Evolutionary conservation across 2,797 vertebrate genomes (phyloP).

Genomic region (Sebastiscus tertius): DNA sequence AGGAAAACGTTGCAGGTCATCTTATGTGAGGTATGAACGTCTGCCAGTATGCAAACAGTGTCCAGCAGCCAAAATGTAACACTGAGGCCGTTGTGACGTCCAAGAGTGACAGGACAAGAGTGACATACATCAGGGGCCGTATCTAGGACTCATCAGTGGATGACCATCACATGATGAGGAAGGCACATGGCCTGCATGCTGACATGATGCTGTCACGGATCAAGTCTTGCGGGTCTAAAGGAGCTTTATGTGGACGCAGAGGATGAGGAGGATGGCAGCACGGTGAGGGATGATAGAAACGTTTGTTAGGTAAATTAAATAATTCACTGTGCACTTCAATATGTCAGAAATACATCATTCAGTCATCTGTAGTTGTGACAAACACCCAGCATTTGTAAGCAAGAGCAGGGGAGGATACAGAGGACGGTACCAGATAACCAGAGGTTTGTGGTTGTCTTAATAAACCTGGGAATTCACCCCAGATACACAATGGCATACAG

Average conservation of each 20-base stretch:
- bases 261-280: background rate
- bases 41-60: background rate
- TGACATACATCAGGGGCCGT: background rate
- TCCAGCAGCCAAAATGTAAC: background rate
- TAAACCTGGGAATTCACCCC: background rate
- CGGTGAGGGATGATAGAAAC: background rate
- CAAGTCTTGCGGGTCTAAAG: background rate
- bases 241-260: background rate
- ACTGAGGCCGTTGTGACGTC: background rate
- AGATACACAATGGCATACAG: slow-evolving; percentile 3
- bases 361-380: background rate
- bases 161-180: slow-evolving; percentile 18
- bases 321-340: background rate
- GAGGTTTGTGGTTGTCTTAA: background rate
- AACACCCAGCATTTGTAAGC: no score
- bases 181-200: background rate
- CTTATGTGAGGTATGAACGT: background rate
- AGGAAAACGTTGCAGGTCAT: background rate
- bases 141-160: background rate
- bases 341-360: background rate
- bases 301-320: background rate
- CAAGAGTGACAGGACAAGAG: background rate
- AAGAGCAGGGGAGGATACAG: background rate
- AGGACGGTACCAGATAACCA: background rate
- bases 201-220: background rate